Evolutionary conservation across 2,113 vertebrate species (phyloP).

Genomic region (Lophotis ruficrista): DNA sequence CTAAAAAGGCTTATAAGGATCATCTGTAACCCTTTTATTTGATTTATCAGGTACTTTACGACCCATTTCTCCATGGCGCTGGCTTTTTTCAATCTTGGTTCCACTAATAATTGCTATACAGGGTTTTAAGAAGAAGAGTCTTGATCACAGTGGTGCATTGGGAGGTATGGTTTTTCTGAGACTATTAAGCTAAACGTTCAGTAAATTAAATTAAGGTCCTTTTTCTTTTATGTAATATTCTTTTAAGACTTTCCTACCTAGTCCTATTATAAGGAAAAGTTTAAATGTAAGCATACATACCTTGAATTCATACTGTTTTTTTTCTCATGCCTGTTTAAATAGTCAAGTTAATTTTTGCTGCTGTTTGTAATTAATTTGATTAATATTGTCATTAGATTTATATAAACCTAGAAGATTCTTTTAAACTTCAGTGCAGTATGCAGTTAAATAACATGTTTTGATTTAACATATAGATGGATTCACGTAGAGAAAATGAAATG

Average conservation of each 20-base stretch:
- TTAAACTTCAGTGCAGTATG: neutral
- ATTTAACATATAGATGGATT: neutral
- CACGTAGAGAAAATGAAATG: neutral
- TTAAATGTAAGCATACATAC: neutral
- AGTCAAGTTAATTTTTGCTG: neutral
- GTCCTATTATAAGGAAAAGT: neutral
- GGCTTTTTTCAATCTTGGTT: constrained; percentile 90
- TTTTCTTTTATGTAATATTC: neutral
- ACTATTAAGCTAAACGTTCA: neutral
- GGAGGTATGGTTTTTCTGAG: constrained; percentile 80
- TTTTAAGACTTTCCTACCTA: neutral
- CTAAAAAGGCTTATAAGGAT: neutral
- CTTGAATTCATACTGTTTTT: neutral
- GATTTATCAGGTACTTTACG: constrained; percentile 80
- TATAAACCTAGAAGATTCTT: neutral
- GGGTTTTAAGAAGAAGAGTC: constrained; percentile 87
- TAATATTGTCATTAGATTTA: neutral
- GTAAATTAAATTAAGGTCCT: neutral
- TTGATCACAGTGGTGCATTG: constrained; percentile 87
- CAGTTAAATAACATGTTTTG: neutral
- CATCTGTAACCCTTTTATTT: neutral
- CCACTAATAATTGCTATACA: constrained; percentile 80
- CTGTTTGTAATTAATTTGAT: neutral
- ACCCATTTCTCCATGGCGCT: constrained; percentile 94
- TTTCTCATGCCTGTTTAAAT: neutral